These are phyloP conservation scores for Liasis olivaceus DNA, from an alignment of 2,797 vertebrate genomes.

Conservation along the genomic window DNA sequence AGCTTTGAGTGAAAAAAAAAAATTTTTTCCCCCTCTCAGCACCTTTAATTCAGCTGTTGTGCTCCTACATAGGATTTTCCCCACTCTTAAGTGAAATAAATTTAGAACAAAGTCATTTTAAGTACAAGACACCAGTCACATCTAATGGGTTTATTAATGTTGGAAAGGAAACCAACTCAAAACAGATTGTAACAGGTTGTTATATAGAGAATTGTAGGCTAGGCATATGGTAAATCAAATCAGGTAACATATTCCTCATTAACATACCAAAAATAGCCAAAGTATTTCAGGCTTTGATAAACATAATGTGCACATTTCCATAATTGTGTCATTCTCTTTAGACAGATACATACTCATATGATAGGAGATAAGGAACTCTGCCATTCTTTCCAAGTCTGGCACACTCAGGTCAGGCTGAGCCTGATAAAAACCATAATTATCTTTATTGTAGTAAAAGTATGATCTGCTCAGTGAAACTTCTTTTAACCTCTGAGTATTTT, in stretches of 20 bases:
- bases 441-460: background rate
- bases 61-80: background rate
- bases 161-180: background rate
- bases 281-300: background rate
- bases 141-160: background rate
- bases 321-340: background rate
- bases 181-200: background rate
- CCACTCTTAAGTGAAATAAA: background rate
- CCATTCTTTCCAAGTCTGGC: background rate
- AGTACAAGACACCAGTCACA: background rate
- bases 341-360: background rate
- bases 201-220: background rate
- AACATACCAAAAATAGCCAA: background rate
- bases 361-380: background rate
- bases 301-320: background rate
- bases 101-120: background rate
- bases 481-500: background rate
- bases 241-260: background rate
- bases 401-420: background rate
- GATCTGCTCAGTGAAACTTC: background rate
- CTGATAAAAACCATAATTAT: background rate
- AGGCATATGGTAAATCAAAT: background rate
- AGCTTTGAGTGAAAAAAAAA: background rate
- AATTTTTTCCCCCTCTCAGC: background rate
- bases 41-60: background rate